Conservation (phyloP, 2,888 invertebrate genomes). For the Blastobasis adustella region DNA sequence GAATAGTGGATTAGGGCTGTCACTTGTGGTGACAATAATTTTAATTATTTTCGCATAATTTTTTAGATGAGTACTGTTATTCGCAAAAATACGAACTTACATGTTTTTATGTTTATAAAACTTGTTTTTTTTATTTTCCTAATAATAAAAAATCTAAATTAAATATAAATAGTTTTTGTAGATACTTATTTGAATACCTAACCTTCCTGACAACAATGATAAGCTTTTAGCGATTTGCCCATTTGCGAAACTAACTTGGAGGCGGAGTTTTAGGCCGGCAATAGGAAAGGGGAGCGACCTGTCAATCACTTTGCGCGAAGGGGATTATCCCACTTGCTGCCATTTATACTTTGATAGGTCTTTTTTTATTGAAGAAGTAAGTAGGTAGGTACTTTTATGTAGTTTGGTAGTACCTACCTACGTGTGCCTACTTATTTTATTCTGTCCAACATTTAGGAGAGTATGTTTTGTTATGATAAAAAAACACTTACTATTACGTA, state of each 20-base stretch:
- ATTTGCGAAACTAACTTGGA: constrained; percentile 9
- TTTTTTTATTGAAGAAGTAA: no score
- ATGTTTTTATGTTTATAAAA: background rate
- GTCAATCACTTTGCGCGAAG: constrained; percentile 42
- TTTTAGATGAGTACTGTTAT: background rate
- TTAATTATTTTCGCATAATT: background rate
- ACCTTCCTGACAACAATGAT: no score
- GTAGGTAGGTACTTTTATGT: no score
- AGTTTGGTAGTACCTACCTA: no score
- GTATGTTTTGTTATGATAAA: no score
- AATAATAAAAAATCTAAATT: background rate
- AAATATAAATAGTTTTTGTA: background rate
- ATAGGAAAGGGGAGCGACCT: constrained; percentile 27
- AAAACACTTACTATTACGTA: no score
- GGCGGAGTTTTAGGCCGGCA: constrained; percentile 32
- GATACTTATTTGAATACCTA: background rate
- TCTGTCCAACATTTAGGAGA: no score
- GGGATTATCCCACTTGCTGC: constrained; percentile 26
- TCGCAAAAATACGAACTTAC: background rate
- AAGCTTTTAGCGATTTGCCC: background rate
- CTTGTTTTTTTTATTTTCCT: background rate
- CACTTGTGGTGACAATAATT: constrained; percentile 10
- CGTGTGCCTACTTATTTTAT: no score
- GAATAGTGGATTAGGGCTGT: constrained; percentile 65
- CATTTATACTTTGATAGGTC: no score